Conservation (phyloP, 1,140 invertebrate species). For the Drosophila novamexicana region DNA sequence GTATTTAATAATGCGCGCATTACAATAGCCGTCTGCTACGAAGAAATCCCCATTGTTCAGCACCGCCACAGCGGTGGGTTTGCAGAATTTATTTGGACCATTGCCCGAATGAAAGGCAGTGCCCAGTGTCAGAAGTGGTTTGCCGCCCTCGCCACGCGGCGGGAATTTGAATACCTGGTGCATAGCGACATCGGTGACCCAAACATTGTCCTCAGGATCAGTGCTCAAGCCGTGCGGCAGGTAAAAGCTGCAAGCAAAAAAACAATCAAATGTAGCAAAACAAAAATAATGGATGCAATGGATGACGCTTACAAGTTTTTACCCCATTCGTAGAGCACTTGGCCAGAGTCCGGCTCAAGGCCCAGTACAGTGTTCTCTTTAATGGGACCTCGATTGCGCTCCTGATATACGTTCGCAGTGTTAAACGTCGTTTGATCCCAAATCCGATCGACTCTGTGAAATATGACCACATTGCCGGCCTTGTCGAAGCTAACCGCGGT, state of each 20-base stretch:
- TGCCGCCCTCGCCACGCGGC: conserved; percentile 78
- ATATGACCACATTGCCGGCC: conserved; percentile 91
- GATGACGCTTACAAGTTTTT: conserved; percentile 88
- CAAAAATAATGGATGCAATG: neutral
- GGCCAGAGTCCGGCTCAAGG: conserved; percentile 89
- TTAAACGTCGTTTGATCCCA: conserved; percentile 91
- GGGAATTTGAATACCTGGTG: conserved; percentile 95
- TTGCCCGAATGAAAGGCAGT: conserved; percentile 91
- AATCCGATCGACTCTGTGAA: conserved; percentile 91
- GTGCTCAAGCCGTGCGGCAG: conserved; percentile 97
- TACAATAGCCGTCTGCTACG: conserved; percentile 98
- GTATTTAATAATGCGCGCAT: conserved; percentile 95
- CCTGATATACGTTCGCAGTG: conserved; percentile 86
- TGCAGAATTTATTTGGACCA: conserved; percentile 93
- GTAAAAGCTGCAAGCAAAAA: conserved; percentile 89
- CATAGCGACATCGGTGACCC: conserved; percentile 95
- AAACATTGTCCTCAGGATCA: conserved; percentile 92
- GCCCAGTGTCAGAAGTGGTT: conserved; percentile 85
- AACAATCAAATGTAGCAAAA: neutral
- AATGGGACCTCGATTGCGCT: conserved; percentile 89
- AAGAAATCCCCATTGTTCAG: conserved; percentile 94
- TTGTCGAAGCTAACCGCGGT: conserved; percentile 91
- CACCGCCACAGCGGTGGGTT: conserved; percentile 96
- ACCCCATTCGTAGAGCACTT: conserved; percentile 91
- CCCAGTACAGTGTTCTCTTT: conserved; percentile 89